Evolutionary conservation across 2,113 vertebrate genomes (phyloP).

Genomic region (Channa argus): DNA sequence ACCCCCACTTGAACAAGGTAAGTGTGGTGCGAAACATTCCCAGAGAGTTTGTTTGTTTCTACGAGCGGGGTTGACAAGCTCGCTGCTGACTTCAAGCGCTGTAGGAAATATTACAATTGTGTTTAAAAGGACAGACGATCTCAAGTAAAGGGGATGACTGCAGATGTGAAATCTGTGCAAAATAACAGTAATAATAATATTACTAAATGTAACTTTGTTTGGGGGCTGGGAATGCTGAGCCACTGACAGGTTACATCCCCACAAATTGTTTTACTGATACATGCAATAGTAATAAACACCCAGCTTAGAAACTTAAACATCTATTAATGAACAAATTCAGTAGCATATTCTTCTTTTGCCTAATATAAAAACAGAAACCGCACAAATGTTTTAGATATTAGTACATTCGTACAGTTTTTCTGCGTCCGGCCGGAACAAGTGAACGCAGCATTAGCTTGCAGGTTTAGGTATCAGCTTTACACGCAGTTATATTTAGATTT

Average conservation of each 20-base stretch:
- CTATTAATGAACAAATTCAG: not conserved
- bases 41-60: not conserved
- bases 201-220: no score
- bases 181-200: no score
- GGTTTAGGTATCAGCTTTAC: constrained; percentile 69
- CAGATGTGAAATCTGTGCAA: no score
- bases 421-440: not conserved
- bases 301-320: no score
- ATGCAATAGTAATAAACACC: no score
- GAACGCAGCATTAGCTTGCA: constrained; percentile 54
- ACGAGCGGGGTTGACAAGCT: not conserved
- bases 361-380: not conserved
- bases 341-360: not conserved
- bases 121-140: no score
- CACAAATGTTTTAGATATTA: no score
- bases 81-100: constrained; percentile 52
- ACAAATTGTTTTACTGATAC: no score
- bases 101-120: constrained; percentile 5
- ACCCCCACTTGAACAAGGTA: constrained; percentile 92
- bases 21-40: not conserved
- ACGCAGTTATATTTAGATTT: constrained; percentile 82
- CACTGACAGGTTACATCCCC: no score
- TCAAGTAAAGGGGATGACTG: no score
- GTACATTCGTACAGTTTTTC: no score
- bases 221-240: no score